Percentiles rank a stretch among this genome's conserved stretches.
These are phyloP conservation scores for Melanostoma mellinum DNA, from an alignment of 2,888 invertebrate genomes.

Conservation along the genomic window DNA sequence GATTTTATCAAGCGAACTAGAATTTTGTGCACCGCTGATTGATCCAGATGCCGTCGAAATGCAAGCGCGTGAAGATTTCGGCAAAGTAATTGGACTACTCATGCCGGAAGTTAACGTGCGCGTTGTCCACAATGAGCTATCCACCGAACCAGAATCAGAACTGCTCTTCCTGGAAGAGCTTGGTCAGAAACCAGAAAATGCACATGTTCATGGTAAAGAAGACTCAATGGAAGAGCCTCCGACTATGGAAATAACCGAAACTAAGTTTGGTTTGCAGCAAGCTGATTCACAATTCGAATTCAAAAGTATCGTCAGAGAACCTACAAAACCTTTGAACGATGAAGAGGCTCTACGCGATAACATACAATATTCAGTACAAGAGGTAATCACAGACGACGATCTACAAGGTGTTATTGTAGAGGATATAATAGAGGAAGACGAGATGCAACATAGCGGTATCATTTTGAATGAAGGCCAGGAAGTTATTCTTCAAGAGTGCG, in stretches of 20 bases:
- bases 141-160: constrained; percentile 42
- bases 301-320: constrained; percentile 27
- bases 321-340: neutral
- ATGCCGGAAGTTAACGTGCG: constrained; percentile 56
- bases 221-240: neutral
- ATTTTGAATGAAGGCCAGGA: neutral
- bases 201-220: neutral
- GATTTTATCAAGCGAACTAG: constrained; percentile 52
- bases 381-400: constrained; percentile 13
- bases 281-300: constrained; percentile 28
- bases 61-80: constrained; percentile 53
- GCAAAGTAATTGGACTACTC: constrained; percentile 51
- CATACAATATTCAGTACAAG: constrained; percentile 38
- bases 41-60: constrained; percentile 39
- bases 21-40: constrained; percentile 56
- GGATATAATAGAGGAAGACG: constrained; percentile 42
- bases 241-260: no score
- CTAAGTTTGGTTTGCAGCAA: constrained; percentile 34
- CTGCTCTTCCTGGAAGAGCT: constrained; percentile 15
- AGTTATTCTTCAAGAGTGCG: constrained; percentile 35
- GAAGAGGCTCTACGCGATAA: constrained; percentile 3
- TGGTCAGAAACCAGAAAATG: constrained; percentile 18
- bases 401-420: constrained; percentile 21
- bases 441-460: neutral
- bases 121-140: constrained; percentile 45